Percentiles rank a stretch among this genome's conserved stretches.
These are phyloP conservation scores for Tenthredo scrophulariae DNA, from an alignment of 2,888 invertebrate genomes.

Conservation along the genomic window DNA sequence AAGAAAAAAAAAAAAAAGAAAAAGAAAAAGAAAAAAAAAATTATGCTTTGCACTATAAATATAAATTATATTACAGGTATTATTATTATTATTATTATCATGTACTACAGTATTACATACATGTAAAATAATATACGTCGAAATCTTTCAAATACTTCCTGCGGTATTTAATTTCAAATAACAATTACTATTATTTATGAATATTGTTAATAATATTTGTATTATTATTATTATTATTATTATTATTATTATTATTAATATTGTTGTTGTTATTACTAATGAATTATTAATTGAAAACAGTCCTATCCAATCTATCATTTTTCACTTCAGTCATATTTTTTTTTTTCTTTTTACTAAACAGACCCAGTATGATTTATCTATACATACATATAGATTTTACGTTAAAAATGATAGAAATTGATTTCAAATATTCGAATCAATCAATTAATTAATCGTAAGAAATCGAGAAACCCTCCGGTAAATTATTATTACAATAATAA, in stretches of 20 bases:
- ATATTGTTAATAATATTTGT: not conserved
- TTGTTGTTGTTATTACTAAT: not conserved
- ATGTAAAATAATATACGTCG: not conserved
- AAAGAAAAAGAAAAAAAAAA: not conserved
- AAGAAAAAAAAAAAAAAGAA: not conserved
- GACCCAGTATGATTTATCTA: not conserved
- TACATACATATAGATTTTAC: not conserved
- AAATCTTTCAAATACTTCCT: not conserved
- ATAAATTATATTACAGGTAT: not conserved
- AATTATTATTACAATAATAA: not conserved
- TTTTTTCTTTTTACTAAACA: not conserved
- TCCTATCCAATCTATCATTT: not conserved
- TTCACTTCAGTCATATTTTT: not conserved
- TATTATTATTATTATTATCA: not conserved
- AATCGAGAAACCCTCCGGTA: not conserved
- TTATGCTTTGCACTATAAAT: not conserved
- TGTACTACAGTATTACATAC: constrained; percentile 7
- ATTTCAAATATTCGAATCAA: not conserved
- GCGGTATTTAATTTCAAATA: not conserved
- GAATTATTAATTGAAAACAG: constrained; percentile 13
- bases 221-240: not conserved
- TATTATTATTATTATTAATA: not conserved
- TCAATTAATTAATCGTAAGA: not conserved
- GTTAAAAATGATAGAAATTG: not conserved
- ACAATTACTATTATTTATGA: not conserved